These are phyloP conservation scores for Chrysemys picta DNA, from an alignment of 2,113 vertebrate species.

Conservation along the genomic window DNA sequence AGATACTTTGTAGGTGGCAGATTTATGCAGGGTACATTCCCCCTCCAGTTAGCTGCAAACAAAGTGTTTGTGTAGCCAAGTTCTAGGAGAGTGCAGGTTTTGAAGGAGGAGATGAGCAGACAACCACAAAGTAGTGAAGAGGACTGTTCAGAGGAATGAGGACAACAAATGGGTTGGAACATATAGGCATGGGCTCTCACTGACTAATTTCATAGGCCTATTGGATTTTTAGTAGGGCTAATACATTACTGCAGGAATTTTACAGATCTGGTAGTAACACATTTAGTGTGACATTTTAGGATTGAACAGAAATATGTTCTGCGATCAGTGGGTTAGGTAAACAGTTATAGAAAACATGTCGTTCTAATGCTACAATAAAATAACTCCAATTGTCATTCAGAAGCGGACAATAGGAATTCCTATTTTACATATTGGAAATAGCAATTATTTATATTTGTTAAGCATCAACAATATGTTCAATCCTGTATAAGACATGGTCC, in stretches of 20 bases:
- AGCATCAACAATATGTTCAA: neutral
- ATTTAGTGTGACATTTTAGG: neutral
- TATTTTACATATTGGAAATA: neutral
- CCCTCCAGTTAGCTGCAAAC: no score
- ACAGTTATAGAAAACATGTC: neutral
- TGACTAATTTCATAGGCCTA: accelerated
- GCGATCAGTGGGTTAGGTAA: neutral
- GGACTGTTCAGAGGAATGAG: neutral
- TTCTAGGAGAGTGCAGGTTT: neutral
- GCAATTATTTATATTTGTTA: neutral
- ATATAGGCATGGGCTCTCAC: accelerated
- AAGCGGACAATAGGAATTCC: neutral
- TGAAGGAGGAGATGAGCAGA: neutral
- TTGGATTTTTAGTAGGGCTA: neutral
- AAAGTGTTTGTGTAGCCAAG: no score
- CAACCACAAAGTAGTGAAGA: neutral
- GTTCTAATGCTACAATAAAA: neutral
- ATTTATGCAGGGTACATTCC: no score
- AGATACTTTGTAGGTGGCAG: no score
- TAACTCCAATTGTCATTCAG: neutral
- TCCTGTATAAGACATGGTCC: neutral
- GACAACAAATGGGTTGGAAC: neutral
- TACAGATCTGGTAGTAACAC: neutral
- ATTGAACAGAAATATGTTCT: neutral
- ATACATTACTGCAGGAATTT: neutral